These are phyloP conservation scores for Drosophila repleta DNA, from an alignment of 1,140 invertebrate species.

Conservation along the genomic window DNA sequence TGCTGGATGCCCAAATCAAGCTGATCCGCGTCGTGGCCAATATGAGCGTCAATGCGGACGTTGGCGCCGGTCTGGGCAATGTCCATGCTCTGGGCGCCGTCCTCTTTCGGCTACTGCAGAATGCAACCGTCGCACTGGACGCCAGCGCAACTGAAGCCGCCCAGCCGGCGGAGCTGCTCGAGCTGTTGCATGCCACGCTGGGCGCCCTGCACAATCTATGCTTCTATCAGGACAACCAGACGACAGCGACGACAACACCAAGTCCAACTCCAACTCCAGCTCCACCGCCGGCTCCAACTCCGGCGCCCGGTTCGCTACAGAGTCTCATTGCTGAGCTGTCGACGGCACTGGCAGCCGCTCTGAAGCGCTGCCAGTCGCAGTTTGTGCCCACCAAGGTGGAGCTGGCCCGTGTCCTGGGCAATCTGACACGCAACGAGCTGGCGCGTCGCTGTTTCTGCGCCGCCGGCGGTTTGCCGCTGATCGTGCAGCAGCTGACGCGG, in stretches of 20 bases:
- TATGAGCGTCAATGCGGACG: conserved; percentile 88
- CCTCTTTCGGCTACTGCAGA: conserved; percentile 58
- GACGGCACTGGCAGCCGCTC: conserved; percentile 47
- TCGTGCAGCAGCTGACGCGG: conserved; percentile 67
- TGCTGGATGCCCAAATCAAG: conserved; percentile 84
- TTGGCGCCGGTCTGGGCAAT: conserved; percentile 86
- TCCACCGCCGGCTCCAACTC: background rate
- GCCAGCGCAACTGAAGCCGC: conserved; percentile 12
- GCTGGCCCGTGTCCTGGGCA: conserved; percentile 82
- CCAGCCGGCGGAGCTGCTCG: conserved; percentile 59
- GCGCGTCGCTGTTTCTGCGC: conserved; percentile 77
- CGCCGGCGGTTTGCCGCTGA: conserved; percentile 69
- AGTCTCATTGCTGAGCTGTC: conserved; percentile 67
- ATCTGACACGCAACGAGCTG: conserved; percentile 79
- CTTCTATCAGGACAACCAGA: conserved; percentile 77
- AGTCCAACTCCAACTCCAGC: background rate
- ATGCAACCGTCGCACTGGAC: conserved; percentile 3
- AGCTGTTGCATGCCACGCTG: conserved; percentile 79
- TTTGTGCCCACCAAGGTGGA: conserved; percentile 68
- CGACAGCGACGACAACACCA: background rate
- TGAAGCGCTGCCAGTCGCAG: conserved; percentile 48
- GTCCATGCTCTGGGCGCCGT: conserved; percentile 74
- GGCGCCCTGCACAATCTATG: conserved; percentile 82
- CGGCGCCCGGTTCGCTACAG: conserved; percentile 64
- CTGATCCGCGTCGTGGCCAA: conserved; percentile 90